These are phyloP conservation scores for Leptodactylus fuscus DNA, from an alignment of 2,113 vertebrate species.

Conservation along the genomic window DNA sequence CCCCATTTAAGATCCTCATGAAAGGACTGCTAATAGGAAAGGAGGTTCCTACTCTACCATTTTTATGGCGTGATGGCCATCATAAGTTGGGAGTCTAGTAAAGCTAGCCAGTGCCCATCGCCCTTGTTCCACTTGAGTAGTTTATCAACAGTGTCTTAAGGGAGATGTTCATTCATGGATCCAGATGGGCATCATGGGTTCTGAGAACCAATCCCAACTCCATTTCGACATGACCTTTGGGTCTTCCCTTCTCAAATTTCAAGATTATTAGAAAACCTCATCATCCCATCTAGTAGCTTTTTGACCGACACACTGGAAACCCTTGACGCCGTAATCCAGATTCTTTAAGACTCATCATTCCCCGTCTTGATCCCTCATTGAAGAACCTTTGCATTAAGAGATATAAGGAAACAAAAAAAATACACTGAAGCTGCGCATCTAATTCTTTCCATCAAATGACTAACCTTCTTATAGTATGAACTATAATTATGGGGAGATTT, in stretches of 20 bases:
- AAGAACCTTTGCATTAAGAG: neutral
- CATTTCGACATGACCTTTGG: too few relatives aligned
- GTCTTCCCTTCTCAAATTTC: too few relatives aligned
- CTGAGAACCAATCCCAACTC: too few relatives aligned
- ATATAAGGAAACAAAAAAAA: conserved; percentile 30
- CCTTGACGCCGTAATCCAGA: neutral
- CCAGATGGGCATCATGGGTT: too few relatives aligned
- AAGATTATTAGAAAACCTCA: too few relatives aligned
- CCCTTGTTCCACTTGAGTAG: too few relatives aligned
- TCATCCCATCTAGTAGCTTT: neutral
- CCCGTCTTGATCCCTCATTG: neutral
- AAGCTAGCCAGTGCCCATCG: too few relatives aligned
- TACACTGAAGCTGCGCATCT: neutral
- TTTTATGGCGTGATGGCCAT: too few relatives aligned
- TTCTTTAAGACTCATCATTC: conserved; percentile 16
- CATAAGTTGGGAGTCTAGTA: too few relatives aligned
- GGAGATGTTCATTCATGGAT: too few relatives aligned
- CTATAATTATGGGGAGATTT: conserved; percentile 46
- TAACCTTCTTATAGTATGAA: neutral
- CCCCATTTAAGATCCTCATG: neutral
- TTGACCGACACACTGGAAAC: neutral
- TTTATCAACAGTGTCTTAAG: too few relatives aligned
- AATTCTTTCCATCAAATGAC: conserved; percentile 20
- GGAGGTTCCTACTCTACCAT: too few relatives aligned
- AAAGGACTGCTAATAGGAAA: neutral